These are phyloP conservation scores for Hephaestus fuliginosus DNA, from an alignment of 2,797 vertebrate genomes.

Conservation along the genomic window DNA sequence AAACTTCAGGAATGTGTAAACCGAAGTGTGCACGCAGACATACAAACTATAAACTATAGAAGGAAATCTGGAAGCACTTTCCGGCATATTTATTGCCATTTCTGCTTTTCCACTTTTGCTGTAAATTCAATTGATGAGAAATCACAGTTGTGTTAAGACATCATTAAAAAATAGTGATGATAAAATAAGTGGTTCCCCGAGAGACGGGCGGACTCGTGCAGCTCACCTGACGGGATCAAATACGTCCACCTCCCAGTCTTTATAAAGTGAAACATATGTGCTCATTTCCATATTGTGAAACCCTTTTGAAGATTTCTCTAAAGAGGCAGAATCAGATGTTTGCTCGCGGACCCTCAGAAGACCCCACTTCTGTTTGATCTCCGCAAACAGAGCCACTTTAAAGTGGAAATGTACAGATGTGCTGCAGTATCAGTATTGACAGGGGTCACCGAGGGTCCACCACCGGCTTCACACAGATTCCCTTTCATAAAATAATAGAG, in stretches of 20 bases:
- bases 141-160: neutral
- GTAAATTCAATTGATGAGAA: neutral
- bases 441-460: constrained; percentile 39
- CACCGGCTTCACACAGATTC: constrained; percentile 51
- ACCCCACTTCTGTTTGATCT: constrained; percentile 67
- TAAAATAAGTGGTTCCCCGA: neutral
- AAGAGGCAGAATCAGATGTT: constrained; percentile 63
- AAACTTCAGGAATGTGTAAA: constrained; percentile 43
- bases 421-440: constrained; percentile 45
- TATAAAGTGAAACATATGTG: constrained; percentile 70
- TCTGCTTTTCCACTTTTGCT: neutral
- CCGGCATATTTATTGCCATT: neutral
- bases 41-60: constrained; percentile 9
- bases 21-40: constrained; percentile 1
- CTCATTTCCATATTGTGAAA: constrained; percentile 74
- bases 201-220: neutral
- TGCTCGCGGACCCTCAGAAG: constrained; percentile 64
- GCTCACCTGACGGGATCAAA: constrained; percentile 65
- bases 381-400: constrained; percentile 70
- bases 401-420: constrained; percentile 80
- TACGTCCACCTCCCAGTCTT: constrained; percentile 51
- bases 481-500: constrained; percentile 32
- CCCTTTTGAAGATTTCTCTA: constrained; percentile 71
- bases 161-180: neutral
- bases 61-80: constrained; percentile 12